Evolutionary conservation across 1,140 invertebrate species (phyloP).

Genomic region (Caerostris darwini): DNA sequence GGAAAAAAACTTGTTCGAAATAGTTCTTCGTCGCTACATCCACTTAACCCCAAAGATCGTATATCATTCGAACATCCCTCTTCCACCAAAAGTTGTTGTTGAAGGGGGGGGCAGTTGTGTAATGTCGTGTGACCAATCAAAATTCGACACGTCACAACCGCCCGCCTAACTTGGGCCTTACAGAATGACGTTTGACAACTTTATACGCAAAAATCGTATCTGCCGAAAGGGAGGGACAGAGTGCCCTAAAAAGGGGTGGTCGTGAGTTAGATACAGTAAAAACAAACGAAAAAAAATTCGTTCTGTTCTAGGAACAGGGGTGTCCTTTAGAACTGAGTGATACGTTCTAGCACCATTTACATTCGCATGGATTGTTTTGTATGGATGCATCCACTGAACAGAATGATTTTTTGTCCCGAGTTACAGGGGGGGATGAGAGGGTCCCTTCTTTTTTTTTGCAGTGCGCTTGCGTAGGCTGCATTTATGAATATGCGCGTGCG

Average conservation of each 20-base stretch:
- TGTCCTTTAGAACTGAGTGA: conserved; percentile 7
- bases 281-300: conserved; percentile 54
- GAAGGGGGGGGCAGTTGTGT: background rate
- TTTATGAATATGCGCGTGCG: conserved; percentile 62
- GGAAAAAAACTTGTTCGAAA: background rate
- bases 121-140: conserved; percentile 48
- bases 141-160: conserved; percentile 34
- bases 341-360: conserved; percentile 56
- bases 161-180: background rate
- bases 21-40: background rate
- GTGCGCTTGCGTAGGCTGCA: background rate
- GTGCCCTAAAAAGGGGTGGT: background rate
- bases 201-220: conserved; percentile 29
- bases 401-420: conserved; percentile 58
- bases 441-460: background rate
- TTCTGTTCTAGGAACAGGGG: conserved; percentile 5
- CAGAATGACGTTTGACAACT: conserved; percentile 64
- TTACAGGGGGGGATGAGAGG: background rate
- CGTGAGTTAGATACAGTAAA: background rate
- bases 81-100: background rate
- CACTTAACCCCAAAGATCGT: conserved; percentile 67
- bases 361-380: conserved; percentile 57
- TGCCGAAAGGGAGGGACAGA: background rate
- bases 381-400: conserved; percentile 33
- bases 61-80: conserved; percentile 37